Evolutionary conservation across 1,140 invertebrate genomes (phyloP), one percentile per base, ranked within the genome.

Genomic region (Drosophila nasuta): DNA sequence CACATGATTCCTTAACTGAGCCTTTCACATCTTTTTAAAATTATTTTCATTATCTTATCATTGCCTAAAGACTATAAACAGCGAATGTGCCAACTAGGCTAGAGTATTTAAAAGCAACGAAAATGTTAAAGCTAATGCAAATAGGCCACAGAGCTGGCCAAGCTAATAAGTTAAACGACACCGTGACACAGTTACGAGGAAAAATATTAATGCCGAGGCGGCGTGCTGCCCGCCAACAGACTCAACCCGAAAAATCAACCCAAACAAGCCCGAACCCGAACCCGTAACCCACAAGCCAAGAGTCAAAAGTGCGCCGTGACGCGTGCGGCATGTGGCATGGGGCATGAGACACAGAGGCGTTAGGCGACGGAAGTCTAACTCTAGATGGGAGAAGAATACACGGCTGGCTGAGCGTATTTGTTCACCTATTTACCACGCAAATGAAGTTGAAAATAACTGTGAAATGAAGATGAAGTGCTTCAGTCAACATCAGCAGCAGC

Each of bases 381-480:
- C 7, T 13, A 10, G 28, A n/a, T 56, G 25, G 52, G n/a, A 13
- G 54, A 30, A 56, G 45, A 1, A 30, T 56, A 43, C 60, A 66
- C 66, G 69, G 69, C 54, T 75, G 73, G 70, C 38, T 85, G 83
- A 77, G 71, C 81, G 71, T 89, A 88, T 79, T 88, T 88, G 81
- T 85, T 85, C 75, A 89, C 85, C 81, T 89, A 90, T 89, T 89
- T 89, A 83, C 85, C 81, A 80, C 85, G 81, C 85, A 89, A 88
- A 89, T 89, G 85, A 89, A 89, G 85, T 89, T 89, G 85, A 89
- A 89, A 89, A 89, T 89, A 88, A 78, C 85, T 89, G 85, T 78
- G 86, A 89, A 89, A 89, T 89, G 85, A 89, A 89, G 85, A 89
- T 85, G 85, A 85, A 89, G 85, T 85, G 81, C 62, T 82, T 78